Percentiles rank a stretch among this genome's conserved stretches.
Evolutionary conservation across 2,888 invertebrate species (phyloP).

Genomic region (Ectemnius lituratus): DNA sequence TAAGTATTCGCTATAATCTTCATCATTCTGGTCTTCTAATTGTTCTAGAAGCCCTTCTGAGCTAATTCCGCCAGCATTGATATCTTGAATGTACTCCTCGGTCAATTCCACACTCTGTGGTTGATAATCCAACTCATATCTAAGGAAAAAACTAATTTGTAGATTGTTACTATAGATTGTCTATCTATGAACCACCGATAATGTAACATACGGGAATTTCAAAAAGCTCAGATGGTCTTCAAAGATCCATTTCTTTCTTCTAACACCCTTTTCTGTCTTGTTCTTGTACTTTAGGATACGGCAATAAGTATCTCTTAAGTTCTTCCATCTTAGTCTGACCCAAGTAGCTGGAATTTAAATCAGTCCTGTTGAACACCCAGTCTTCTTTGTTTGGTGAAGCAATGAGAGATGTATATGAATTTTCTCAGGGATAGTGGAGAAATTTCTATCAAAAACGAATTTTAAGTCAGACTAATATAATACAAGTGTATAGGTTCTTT

Average conservation of each 20-base stretch:
- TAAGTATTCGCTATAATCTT: slow-evolving; percentile 73
- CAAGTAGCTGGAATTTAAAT: slow-evolving; percentile 63
- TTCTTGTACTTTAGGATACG: slow-evolving; percentile 74
- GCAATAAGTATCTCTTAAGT: slow-evolving; percentile 74
- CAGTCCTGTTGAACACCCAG: slow-evolving; percentile 12
- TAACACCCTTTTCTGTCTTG: slow-evolving; percentile 69
- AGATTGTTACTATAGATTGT: slow-evolving; percentile 1
- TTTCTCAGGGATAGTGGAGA: too few species aligned
- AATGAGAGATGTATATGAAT: too few species aligned
- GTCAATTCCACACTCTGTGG: slow-evolving; percentile 70
- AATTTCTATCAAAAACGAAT: too few species aligned
- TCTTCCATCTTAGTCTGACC: slow-evolving; percentile 74
- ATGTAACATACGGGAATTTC: slow-evolving; percentile 70
- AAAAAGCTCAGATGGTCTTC: slow-evolving; percentile 73
- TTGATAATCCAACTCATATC: slow-evolving; percentile 72
- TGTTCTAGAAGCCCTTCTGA: slow-evolving; percentile 72
- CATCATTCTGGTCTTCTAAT: slow-evolving; percentile 71
- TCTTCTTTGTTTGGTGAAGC: too few species aligned
- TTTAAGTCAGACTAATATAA: too few species aligned
- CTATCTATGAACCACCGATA: not conserved
- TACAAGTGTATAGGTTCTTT: too few species aligned
- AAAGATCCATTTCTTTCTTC: slow-evolving; percentile 75
- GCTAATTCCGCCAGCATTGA: slow-evolving; percentile 66
- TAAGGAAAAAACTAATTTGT: slow-evolving; percentile 33
- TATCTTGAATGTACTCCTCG: slow-evolving; percentile 72